phyloP scores from a whole-genome alignment of 1,140 invertebrate genomes.

The Stenopsyche tienmushanensis region DNA sequence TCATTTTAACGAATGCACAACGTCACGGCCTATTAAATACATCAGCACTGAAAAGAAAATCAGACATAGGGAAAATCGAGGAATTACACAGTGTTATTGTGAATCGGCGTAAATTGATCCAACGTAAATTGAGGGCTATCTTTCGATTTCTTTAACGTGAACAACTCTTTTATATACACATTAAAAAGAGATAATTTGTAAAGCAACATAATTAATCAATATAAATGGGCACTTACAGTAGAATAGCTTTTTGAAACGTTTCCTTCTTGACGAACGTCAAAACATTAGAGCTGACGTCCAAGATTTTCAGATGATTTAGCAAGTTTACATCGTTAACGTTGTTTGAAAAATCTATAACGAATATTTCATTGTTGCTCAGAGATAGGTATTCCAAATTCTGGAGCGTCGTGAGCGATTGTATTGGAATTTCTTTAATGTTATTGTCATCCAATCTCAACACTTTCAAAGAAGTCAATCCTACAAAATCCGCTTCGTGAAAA shows the following conservation, averaged over 20 bases:
- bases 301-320: conserved; percentile 45
- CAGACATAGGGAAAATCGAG: no score
- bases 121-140: no score
- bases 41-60: no score
- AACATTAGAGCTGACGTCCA: conserved; percentile 49
- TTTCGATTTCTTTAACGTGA: no score
- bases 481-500: conserved; percentile 49
- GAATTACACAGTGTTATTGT: no score
- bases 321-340: conserved; percentile 38
- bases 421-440: conserved; percentile 47
- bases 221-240: conserved; percentile 49
- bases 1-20: no score
- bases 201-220: background rate
- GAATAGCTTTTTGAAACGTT: conserved; percentile 48
- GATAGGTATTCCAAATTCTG: conserved; percentile 48
- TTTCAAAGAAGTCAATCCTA: conserved; percentile 45
- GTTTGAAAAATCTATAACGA: conserved; percentile 45
- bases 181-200: background rate
- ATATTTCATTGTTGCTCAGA: conserved; percentile 51
- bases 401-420: conserved; percentile 46
- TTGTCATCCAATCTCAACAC: conserved; percentile 50
- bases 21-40: no score
- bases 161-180: background rate
- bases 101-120: no score
- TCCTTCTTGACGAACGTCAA: conserved; percentile 48